Evolutionary conservation across 2,888 invertebrate species (phyloP), one percentile per base, ranked within the genome.

Genomic region (Synanthedon tipuliformis): DNA sequence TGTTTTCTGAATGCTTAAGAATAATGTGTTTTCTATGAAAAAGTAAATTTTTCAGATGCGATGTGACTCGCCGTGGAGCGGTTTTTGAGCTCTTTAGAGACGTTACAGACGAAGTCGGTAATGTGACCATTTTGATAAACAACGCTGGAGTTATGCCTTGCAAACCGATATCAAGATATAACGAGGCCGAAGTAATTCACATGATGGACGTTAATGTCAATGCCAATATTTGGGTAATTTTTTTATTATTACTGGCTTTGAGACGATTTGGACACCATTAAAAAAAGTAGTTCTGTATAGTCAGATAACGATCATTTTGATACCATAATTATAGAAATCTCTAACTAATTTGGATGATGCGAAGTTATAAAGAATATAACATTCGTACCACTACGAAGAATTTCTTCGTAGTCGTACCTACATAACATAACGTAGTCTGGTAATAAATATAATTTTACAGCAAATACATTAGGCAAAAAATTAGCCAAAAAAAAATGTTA

Each of bases 91-190:
- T 91, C 4, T 92, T 93, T 0, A 88, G 89, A 40, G 89, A 88
- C 62, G 89, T 94, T 0, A 88, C 87, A 55, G 72, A 80, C n/a
- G 92, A 94, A 58, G 91, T 95, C 0, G 95, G 95, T 0, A 89
- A 91, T 52, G 91, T 95, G 2, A 90, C 92, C 0, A 92, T 95
- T 60, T 81, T 96, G 53, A 88, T 95, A 34, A 95, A 95, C 78
- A 95, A 95, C 78, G 95, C 95, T 1, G 95, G 95, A 11, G 92
- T 95, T 57, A 94, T 95, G 93, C 94, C 94, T 0, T 92, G 92
- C 62, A 92, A 92, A 68, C 86, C 91, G 0, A 75, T 95, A 52
- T 75, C 91, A 15, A 86, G 90, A 49, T 91, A 93, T 55, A 89
- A 89, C 0, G 87, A 90, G 40, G 88, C 91, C 54, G 93, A 94